Base-by-base conservation (phyloP, 2,888 invertebrate genomes). In the Gibbula magus region DNA sequence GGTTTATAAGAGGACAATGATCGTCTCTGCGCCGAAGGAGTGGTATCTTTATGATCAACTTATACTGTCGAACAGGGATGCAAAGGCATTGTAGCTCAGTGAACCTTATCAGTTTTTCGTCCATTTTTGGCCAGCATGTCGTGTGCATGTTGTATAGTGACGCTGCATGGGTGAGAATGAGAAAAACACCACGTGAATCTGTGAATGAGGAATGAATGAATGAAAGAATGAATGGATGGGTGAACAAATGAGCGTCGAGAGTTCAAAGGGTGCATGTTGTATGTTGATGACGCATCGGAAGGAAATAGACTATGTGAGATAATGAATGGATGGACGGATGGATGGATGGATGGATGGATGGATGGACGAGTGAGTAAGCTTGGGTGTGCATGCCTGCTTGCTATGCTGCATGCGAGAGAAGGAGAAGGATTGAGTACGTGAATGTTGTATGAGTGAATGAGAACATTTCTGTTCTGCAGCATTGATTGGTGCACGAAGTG, bases 71-170 rank as follows among this genome's bases (percentile, higher is more conserved):
- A 45, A 35, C 4, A 10, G 4, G 45, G 45, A 45, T 45, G 10
- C 1, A 4, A n/a, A 45, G 10, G 13, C 13, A 1, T 45, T 45
- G 5, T 1, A 45, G 45, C 13, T 45, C 45, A 13, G 45, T 70
- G 35, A 32, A 70, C 70, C 70, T 70, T 70, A 70, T 70, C 70
- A 70, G 70, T 70, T 70, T 70, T 70, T 70, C 70, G 70, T 70
- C 70, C 70, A 70, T 35, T n/a, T 67, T 67, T n/a, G 70, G 16
- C 35, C 22, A 22, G 35, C 39, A 45, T 20, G 16, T 35, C 35
- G 70, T 70, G 70, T 70, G 70, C 45, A 45, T 70, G 70, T 70
- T 35, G n/a, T n/a, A 20, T 45, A 4, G 39, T 73, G 52, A 32
- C 35, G 20, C 35, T 56, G 56, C 56, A 53, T 32, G 75, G 29